Evolutionary conservation across 2,113 vertebrate genomes (phyloP), one percentile per base, ranked within the genome.

Genomic region (Syrrhaptes paradoxus): DNA sequence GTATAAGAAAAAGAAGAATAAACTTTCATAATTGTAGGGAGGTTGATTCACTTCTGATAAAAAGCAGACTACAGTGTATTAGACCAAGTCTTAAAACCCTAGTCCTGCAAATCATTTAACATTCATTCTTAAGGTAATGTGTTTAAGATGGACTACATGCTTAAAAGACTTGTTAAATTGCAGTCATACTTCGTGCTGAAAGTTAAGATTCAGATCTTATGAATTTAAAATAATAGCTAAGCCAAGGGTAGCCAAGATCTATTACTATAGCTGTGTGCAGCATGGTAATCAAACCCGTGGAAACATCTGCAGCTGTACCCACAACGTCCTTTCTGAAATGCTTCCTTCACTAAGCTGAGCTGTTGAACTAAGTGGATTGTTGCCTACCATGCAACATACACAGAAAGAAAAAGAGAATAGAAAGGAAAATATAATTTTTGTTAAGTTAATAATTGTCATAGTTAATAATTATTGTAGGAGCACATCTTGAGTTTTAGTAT

Each of bases 401-500:
- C 8, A 52, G 14, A 70, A 71, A 36, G 8, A 6, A 84, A 68
- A 65, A 71, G 13, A 89, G 17, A 67, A 91, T 24, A 92, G 59
- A 92, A 94, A 96, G 79, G 6, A 95, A 93, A 94, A 87, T 93
- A 70, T 22, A 7, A 38, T 71, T 90, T 92, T 88, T 48, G 82
- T 41, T 41, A 41, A 91, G 61, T 97, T 95, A 94, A 96, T 92
- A 94, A 96, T 85, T 89, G 41, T 41, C 41, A 41, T 13, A 91
- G 61, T 97, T 95, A 94, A 96, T 92, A 94, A 96, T 85, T 89
- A 88, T 41, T 4, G 13, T 81, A 91, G 73, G 34, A 82, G 82
- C 65, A 82, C 45, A 57, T 46, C 57, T 83, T 94, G 89, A 67
- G 76, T 79, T 97, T 95, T 95, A 58, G 36, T 90, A 87, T 80